A percentile compares a stretch with the other conserved stretches of the same genome.
These are phyloP conservation scores for Cygnus olor DNA, from an alignment of 2,797 vertebrate species.

Conservation along the genomic window DNA sequence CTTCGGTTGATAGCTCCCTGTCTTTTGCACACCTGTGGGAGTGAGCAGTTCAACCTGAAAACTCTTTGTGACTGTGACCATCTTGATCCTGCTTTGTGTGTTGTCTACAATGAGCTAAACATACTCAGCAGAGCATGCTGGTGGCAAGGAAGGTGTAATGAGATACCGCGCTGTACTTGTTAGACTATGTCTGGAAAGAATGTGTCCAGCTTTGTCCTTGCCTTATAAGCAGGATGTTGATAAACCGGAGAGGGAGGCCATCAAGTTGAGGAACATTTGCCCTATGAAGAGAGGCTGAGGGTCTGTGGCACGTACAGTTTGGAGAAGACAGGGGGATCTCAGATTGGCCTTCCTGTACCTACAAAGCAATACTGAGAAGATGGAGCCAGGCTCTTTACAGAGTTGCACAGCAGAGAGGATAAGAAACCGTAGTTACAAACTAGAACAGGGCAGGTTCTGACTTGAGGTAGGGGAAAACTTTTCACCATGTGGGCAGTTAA, in stretches of 20 bases:
- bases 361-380: background rate
- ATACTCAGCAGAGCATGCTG: background rate
- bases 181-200: background rate
- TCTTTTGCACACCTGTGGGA: background rate
- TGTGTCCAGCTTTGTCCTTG: background rate
- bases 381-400: background rate
- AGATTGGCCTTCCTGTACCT: background rate
- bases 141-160: background rate
- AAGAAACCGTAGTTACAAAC: background rate
- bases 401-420: background rate
- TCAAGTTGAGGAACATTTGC: background rate
- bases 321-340: background rate
- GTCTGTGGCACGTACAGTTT: background rate
- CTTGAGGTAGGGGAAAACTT: background rate
- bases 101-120: background rate
- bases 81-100: background rate
- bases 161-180: background rate
- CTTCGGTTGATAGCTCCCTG: background rate
- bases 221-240: background rate
- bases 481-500: background rate
- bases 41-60: background rate
- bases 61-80: background rate
- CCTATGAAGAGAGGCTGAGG: background rate
- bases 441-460: background rate
- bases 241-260: background rate